Base-by-base conservation (phyloP, 2,888 invertebrate species). In the Nemotelus nigrinus region DNA sequence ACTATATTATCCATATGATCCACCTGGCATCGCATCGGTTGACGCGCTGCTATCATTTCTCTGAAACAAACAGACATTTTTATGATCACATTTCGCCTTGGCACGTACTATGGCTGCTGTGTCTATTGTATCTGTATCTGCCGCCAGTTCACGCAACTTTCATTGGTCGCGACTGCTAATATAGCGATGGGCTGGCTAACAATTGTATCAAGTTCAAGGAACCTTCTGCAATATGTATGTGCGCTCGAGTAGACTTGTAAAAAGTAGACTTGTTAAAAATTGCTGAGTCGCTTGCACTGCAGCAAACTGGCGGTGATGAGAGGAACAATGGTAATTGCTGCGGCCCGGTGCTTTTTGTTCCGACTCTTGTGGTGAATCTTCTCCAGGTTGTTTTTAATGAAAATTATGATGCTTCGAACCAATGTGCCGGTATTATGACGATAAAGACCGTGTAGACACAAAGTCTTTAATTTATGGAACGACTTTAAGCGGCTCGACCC, bases 121-220 rank as follows among this genome's bases (percentile, higher is more conserved):
- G 25, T 25, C 25, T 25, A 25, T 25, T 25, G 25, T 25, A 25
- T 25, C 25, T 25, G 25, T 25, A 25, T 25, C 25, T 25, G 25
- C 25, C 25, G 25, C 25, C 25, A 25, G 25, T 25, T 25, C 25
- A 25, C 25, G 25, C 25, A 25, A 25, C 25, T 25, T 25, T 25
- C 25, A 25, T 25, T 25, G 25, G 25, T 25, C 25, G 25, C 25
- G 25, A 25, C 25, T 25, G 25, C 25, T 25, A 25, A 25, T 25
- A 25, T 25, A 25, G 25, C 25, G 25, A 25, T 25, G 25, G 25
- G 1, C 25, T 25, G 25, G 25, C 25, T 53, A 53, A 10, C 6
- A 65, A 65, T 41, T 47, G 65, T 48, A 68, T 48, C 67, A 68
- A 68, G 67, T 68, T 68, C 67, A 68, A 68, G 67, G 67, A 68